These are phyloP conservation scores for Aptenodytes forsteri DNA, from an alignment of 2,113 vertebrate species.

Conservation along the genomic window DNA sequence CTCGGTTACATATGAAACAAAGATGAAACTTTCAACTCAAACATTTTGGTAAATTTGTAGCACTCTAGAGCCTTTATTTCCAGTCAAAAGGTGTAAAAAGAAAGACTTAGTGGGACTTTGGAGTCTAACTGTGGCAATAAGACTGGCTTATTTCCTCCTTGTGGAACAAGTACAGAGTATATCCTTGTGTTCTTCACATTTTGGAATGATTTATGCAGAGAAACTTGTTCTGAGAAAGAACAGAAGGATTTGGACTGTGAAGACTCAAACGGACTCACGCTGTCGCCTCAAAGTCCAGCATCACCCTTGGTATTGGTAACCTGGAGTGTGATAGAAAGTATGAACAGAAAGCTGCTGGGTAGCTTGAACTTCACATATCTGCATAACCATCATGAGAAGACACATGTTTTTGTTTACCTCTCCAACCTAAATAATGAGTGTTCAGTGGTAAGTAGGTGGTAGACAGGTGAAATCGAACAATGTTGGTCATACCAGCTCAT, in stretches of 20 bases:
- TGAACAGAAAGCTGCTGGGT: not conserved
- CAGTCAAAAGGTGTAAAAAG: not conserved
- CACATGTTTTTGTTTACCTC: not conserved
- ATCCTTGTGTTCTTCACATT: not conserved
- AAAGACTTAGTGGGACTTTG: not conserved
- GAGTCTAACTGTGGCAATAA: not conserved
- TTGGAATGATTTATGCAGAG: not conserved
- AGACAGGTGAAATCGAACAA: not conserved
- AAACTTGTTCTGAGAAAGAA: not conserved
- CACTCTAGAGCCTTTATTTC: not conserved
- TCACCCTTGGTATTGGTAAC: not conserved
- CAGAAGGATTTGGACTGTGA: not conserved
- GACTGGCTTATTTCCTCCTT: not conserved
- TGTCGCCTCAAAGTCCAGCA: not conserved
- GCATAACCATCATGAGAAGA: not conserved
- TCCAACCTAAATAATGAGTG: not conserved
- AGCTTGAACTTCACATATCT: not conserved
- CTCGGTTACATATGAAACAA: not conserved
- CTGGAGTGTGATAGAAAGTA: not conserved
- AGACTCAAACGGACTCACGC: not conserved
- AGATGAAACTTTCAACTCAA: not conserved
- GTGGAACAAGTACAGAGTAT: not conserved
- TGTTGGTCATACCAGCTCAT: not conserved
- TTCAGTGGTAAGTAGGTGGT: not conserved
- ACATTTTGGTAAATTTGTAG: not conserved